phyloP scores from a whole-genome alignment of 2,888 invertebrate species.

The Drosophila borborema region DNA sequence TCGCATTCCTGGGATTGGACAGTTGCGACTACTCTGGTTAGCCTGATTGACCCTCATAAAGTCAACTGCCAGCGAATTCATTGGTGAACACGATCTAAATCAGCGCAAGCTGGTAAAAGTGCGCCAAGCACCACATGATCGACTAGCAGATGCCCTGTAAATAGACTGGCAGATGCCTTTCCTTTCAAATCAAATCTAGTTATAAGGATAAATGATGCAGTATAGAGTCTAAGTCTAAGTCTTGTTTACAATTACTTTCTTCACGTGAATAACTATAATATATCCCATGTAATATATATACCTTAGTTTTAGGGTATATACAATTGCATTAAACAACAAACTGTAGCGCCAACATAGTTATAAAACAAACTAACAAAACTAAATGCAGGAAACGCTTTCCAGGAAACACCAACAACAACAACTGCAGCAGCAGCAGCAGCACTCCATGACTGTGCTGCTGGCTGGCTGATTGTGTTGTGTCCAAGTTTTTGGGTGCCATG shows the following conservation, averaged over 20 bases:
- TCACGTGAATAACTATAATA: background rate
- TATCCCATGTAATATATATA: background rate
- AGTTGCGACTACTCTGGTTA: constrained; percentile 39
- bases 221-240: no score
- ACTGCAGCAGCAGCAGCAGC: constrained; percentile 27
- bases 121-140: background rate
- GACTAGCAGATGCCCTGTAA: constrained; percentile 8
- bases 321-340: constrained; percentile 18
- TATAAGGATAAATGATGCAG: background rate
- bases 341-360: constrained; percentile 70
- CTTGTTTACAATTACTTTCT: background rate
- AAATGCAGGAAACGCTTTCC: constrained; percentile 80
- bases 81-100: constrained; percentile 63
- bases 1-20: constrained; percentile 44
- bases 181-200: no score
- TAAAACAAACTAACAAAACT: constrained; percentile 61
- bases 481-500: constrained; percentile 66
- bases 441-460: constrained; percentile 35
- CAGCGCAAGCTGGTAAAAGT: constrained; percentile 32
- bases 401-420: constrained; percentile 65
- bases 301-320: constrained; percentile 11
- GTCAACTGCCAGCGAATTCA: constrained; percentile 60
- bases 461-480: constrained; percentile 73
- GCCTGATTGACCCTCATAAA: constrained; percentile 78
- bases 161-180: background rate